Base-by-base conservation (phyloP, 2,888 invertebrate species). In the Drosophila subsilvestris region DNA sequence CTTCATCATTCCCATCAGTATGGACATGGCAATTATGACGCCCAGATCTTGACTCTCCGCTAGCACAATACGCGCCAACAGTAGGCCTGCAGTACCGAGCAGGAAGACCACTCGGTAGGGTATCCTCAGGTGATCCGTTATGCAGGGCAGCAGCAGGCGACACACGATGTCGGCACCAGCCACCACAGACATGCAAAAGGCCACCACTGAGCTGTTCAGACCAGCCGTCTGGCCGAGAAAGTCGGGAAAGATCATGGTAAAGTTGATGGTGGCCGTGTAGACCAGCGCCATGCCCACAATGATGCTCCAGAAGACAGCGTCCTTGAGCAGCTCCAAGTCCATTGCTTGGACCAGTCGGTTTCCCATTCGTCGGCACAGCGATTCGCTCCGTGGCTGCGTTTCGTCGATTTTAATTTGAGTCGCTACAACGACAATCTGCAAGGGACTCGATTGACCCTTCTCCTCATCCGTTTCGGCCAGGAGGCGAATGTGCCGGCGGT, bases 171-270 rank as follows among this genome's bases (percentile, higher is more conserved):
- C 96, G 17, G 95, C 94, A 4, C 93, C 92, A 2, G 96, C 95
- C 58, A 95, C 93, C 0, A 94, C 93, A n/a, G 95, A 95, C 95
- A 96, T 95, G 75, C 95, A 95, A 47, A 92, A 92, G 1, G 96
- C 95, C 3, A 95, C 94, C 76, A 95, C 92, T 53, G 93, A 90
- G 60, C 93, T 91, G 8, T 91, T 90, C 12, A 94, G 87, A 2
- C 89, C 83, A 12, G 90, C 90, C 2, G 92, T 89, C 25, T 91
- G 79, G 82, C 90, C 63, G 42, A 96, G 92, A 86, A 95, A 95
- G 80, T 94, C 94, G 7, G 96, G 96, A 78, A 93, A 95, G 43
- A 96, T 91, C 93, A 96, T 94, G 68, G 95, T 95, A 86, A 95
- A 96, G 85, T 95, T 95, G 62, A 95, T 94, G 53, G 95, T 94